Evolutionary conservation across 2,888 invertebrate species (phyloP).

Genomic region (Rhagonycha lutea): DNA sequence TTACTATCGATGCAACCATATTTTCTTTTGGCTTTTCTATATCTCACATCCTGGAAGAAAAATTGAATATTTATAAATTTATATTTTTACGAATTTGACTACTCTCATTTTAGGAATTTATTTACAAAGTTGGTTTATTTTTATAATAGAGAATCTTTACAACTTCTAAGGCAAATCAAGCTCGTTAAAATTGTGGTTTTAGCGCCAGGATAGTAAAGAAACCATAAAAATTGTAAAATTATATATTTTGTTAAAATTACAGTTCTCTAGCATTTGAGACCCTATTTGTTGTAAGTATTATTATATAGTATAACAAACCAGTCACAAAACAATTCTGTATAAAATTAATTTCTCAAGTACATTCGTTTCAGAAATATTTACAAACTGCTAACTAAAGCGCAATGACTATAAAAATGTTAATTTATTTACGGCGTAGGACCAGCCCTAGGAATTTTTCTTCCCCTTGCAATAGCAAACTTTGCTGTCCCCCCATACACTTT

Average conservation of each 20-base stretch:
- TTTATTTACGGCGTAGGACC: too few relatives aligned
- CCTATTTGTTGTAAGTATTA: neutral
- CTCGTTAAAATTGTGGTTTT: neutral
- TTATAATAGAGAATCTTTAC: too few relatives aligned
- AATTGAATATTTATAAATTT: slow-evolving; percentile 7
- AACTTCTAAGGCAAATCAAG: too few relatives aligned
- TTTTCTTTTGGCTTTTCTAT: slow-evolving; percentile 49
- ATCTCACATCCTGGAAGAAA: slow-evolving; percentile 48
- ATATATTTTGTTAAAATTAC: neutral
- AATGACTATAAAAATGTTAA: neutral
- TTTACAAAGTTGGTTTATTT: too few relatives aligned
- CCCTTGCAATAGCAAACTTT: too few relatives aligned
- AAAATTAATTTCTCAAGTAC: neutral
- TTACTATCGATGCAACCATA: slow-evolving; percentile 14
- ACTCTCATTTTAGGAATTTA: neutral
- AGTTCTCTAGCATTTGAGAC: neutral
- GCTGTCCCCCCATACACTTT: too few relatives aligned
- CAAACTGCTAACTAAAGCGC: neutral
- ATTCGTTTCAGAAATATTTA: neutral
- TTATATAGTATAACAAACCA: neutral
- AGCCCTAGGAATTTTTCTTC: neutral
- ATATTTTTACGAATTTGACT: neutral
- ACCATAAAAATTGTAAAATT: neutral
- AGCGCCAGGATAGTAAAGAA: neutral
- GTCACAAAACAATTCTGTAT: neutral